Evolutionary conservation across 2,113 vertebrate genomes (phyloP), one percentile per base, ranked within the genome.

Genomic region (Spheniscus mendiculus): DNA sequence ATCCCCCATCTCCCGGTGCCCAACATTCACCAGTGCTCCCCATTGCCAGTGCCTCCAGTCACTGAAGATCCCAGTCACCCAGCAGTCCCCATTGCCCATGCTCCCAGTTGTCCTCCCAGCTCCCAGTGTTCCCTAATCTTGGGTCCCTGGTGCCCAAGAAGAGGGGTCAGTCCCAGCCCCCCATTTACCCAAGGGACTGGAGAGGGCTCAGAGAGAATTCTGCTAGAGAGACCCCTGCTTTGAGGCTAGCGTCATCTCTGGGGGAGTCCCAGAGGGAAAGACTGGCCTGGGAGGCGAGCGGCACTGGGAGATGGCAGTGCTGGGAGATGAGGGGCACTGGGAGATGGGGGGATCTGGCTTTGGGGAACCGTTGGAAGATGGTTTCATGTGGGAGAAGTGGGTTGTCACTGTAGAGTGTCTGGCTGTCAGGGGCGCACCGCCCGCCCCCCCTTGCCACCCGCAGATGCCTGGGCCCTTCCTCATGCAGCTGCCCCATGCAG

Each of bases 391-490:
- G 58, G 40, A 47, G 63, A 14, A 17, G 22, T 16, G 56, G 16
- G 20, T 19, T 5, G 8, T 47, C n/a, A 29, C 10, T 4, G 2
- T 4, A n/a, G 49, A 56, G 26, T 9, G 10, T 52, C 12, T 6
- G 2, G 25, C 55, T 70, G 17, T 18, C 16, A 36, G 34, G 12
- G 29, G 18, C 3, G 3, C 34, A 12, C 29, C 26, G 26, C 4
- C n/a, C 5, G 6, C 1, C 12, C 11, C 29, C 6, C 44, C 26
- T 17, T 9, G 1, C 9, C 12, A n/a, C 62, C 20, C 12, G 3
- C 19, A 4, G 50, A 6, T 22, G 30, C 77, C n/a, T 2, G 30
- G 30, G 17, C 13, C 52, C 3, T 36, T 82, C 36, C 44, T 3
- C 1, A 11, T 32, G 34, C 18, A 53, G 61, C 32, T 19, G 61